Percentiles rank a stretch among this genome's conserved stretches.
Evolutionary conservation across 2,797 vertebrate genomes (phyloP).

Genomic region (Phalloptychus januarius): DNA sequence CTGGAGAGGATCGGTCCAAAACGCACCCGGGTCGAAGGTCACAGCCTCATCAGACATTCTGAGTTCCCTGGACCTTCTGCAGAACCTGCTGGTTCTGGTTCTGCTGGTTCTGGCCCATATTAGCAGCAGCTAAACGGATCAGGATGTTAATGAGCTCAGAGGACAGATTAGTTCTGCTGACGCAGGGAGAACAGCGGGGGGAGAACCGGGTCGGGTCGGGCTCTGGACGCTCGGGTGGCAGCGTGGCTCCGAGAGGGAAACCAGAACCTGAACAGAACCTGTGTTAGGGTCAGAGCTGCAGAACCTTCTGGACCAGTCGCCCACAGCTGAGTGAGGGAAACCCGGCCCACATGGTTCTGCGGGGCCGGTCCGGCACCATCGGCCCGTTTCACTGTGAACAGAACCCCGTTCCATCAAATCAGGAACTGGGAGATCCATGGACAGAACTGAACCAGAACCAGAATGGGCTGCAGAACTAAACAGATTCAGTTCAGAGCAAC

Average conservation of each 20-base stretch:
- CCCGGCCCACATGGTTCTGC: neutral
- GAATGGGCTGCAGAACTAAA: neutral
- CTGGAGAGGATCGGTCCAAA: no score
- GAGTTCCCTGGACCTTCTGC: neutral
- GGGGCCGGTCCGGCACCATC: neutral
- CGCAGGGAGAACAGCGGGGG: conserved; percentile 15
- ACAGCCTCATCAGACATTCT: neutral
- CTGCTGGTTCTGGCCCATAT: neutral
- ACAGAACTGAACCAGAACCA: neutral
- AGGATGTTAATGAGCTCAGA: conserved; percentile 49
- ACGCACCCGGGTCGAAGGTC: no score
- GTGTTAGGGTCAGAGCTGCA: neutral
- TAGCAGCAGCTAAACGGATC: conserved; percentile 36
- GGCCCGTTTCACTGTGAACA: neutral
- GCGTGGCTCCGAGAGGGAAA: neutral
- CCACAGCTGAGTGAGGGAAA: neutral
- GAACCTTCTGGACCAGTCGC: neutral
- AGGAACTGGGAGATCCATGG: neutral
- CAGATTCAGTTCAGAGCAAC: neutral
- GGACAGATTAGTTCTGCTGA: conserved; percentile 42
- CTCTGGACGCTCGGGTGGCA: no score
- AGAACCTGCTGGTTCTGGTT: neutral
- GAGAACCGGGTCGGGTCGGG: no score
- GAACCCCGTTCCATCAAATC: neutral
- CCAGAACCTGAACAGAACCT: neutral